Evolutionary conservation across 2,113 vertebrate species (phyloP).

Genomic region (Dicentrarchus labrax): DNA sequence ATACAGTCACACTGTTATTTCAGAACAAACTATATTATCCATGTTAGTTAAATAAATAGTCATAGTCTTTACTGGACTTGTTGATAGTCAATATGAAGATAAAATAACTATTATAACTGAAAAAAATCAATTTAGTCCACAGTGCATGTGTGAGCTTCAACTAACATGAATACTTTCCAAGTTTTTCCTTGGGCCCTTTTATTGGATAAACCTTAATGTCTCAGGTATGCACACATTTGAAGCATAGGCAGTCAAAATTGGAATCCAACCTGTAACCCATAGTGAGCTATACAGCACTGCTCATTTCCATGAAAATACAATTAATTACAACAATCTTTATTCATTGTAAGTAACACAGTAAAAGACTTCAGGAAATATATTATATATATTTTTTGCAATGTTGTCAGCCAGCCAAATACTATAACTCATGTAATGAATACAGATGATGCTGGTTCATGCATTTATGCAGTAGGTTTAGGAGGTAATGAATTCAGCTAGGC

Average conservation of each 20-base stretch:
- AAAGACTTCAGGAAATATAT: neutral
- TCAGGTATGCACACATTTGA: neutral
- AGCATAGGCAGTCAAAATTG: neutral
- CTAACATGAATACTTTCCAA: no score
- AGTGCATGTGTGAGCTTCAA: no score
- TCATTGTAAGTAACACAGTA: neutral
- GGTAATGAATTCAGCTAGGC: neutral
- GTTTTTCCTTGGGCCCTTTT: neutral
- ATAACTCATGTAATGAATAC: slow-evolving; percentile 17
- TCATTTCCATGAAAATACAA: slow-evolving; percentile 4
- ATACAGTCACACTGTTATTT: no score
- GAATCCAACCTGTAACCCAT: neutral
- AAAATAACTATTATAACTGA: no score
- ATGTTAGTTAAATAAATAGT: no score
- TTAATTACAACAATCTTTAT: slow-evolving; percentile 10
- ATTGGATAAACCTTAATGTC: neutral
- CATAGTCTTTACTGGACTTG: no score
- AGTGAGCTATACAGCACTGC: no score
- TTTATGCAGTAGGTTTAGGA: slow-evolving; percentile 14
- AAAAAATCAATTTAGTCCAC: no score
- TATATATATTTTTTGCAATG: neutral
- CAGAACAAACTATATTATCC: no score
- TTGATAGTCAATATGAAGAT: no score
- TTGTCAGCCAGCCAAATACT: neutral
- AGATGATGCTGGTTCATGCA: neutral